phyloP scores from a whole-genome alignment of 1,140 invertebrate species.

The Phenacoccus solenopsis region DNA sequence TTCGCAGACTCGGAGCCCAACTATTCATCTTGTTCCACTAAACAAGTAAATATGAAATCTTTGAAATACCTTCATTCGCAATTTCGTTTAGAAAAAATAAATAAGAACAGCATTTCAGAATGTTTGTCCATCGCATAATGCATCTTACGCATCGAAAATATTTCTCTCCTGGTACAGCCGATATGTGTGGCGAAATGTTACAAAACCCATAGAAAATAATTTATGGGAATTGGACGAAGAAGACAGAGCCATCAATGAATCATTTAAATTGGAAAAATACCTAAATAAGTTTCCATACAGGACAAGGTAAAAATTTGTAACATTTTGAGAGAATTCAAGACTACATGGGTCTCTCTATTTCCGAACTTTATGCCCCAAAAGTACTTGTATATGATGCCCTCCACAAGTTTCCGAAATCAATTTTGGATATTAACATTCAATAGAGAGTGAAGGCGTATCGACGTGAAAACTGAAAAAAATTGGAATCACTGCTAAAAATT shows the following conservation, averaged over 20 bases:
- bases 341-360: not conserved
- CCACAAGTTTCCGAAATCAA: no score
- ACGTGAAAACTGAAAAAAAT: no score
- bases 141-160: conserved; percentile 77
- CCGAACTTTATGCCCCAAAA: no score
- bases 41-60: conserved; percentile 41
- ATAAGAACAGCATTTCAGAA: conserved; percentile 40
- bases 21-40: conserved; percentile 50
- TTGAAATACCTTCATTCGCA: not conserved
- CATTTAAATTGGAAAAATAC: conserved; percentile 73
- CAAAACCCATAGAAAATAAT: conserved; percentile 59
- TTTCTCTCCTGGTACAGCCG: conserved; percentile 86
- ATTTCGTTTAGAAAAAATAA: not conserved
- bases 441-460: no score
- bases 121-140: conserved; percentile 69
- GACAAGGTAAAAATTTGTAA: conserved; percentile 36
- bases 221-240: conserved; percentile 80
- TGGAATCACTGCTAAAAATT: no score
- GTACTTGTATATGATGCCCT: no score
- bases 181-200: conserved; percentile 70
- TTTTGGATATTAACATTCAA: no score
- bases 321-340: not conserved
- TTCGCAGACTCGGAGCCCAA: conserved; percentile 60
- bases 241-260: conserved; percentile 64
- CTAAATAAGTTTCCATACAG: no score